Percentiles rank a stretch among this genome's conserved stretches.
Conservation (phyloP, 2,888 invertebrate genomes). For the Cybosia mesomella region DNA sequence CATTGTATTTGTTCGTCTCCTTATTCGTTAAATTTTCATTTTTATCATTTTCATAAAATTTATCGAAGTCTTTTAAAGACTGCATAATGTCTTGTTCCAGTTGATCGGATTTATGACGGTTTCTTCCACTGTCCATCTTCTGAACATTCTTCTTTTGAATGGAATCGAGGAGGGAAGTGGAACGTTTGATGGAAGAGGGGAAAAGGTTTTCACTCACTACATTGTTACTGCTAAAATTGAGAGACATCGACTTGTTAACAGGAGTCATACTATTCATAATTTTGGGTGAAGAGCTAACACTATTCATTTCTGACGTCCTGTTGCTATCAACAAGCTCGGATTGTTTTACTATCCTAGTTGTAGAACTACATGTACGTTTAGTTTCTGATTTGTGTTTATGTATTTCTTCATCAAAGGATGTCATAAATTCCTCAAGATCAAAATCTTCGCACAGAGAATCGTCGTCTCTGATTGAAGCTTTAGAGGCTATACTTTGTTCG, state of each 20-base stretch:
- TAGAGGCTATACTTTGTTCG: slow-evolving; percentile 82
- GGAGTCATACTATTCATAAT: slow-evolving; percentile 73
- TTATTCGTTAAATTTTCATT: slow-evolving; percentile 67
- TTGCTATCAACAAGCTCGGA: slow-evolving; percentile 72
- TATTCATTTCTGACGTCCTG: slow-evolving; percentile 70
- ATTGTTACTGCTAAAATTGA: slow-evolving; percentile 87
- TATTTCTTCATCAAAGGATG: slow-evolving; percentile 89
- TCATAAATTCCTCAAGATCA: slow-evolving; percentile 89
- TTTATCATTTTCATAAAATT: slow-evolving; percentile 79
- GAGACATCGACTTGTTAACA: slow-evolving; percentile 85
- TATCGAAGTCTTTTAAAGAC: slow-evolving; percentile 83
- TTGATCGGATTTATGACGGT: slow-evolving; percentile 79
- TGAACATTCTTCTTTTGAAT: slow-evolving; percentile 76
- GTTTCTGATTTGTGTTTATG: slow-evolving; percentile 77
- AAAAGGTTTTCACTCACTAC: slow-evolving; percentile 78
- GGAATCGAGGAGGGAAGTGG: slow-evolving; percentile 86
- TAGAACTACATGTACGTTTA: slow-evolving; percentile 82
- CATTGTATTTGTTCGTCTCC: slow-evolving; percentile 64
- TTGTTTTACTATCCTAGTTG: slow-evolving; percentile 79
- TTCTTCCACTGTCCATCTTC: slow-evolving; percentile 73
- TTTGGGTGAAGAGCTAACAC: slow-evolving; percentile 74
- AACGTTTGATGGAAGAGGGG: slow-evolving; percentile 85
- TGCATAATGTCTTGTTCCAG: slow-evolving; percentile 83
- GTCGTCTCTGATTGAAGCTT: slow-evolving; percentile 80
- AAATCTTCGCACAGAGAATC: slow-evolving; percentile 88